These are phyloP conservation scores for Pseudonaja textilis DNA, from an alignment of 2,113 vertebrate species.

Conservation along the genomic window DNA sequence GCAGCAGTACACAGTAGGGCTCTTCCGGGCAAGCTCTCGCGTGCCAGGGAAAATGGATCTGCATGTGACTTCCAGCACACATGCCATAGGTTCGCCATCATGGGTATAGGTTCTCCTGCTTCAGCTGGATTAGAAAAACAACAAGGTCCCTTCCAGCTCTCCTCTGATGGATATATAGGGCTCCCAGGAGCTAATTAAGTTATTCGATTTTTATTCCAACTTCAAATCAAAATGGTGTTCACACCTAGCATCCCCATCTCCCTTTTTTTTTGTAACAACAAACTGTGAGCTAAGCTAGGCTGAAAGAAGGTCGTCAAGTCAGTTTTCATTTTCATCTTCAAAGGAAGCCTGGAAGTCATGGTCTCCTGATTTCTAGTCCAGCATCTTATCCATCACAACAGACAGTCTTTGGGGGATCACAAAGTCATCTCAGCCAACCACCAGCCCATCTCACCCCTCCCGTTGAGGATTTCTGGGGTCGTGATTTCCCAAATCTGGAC, in stretches of 20 bases:
- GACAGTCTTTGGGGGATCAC: background rate
- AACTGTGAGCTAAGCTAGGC: background rate
- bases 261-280: background rate
- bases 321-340: background rate
- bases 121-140: no score
- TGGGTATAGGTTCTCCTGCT: no score
- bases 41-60: no score
- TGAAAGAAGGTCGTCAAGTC: background rate
- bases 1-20: no score
- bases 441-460: background rate
- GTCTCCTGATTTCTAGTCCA: background rate
- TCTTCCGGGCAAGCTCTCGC: no score
- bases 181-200: background rate
- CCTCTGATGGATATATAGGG: background rate
- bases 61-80: no score
- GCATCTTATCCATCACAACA: background rate
- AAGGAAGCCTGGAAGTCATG: background rate
- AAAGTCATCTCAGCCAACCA: background rate
- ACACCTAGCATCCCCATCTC: background rate
- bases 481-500: background rate
- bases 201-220: background rate
- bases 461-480: background rate
- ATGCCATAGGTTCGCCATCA: no score
- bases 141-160: no score
- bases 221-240: background rate